A percentile compares a stretch with the other conserved stretches of the same genome.
These are phyloP conservation scores for Varanus salvator DNA, from an alignment of 2,113 vertebrate species.

Conservation along the genomic window DNA sequence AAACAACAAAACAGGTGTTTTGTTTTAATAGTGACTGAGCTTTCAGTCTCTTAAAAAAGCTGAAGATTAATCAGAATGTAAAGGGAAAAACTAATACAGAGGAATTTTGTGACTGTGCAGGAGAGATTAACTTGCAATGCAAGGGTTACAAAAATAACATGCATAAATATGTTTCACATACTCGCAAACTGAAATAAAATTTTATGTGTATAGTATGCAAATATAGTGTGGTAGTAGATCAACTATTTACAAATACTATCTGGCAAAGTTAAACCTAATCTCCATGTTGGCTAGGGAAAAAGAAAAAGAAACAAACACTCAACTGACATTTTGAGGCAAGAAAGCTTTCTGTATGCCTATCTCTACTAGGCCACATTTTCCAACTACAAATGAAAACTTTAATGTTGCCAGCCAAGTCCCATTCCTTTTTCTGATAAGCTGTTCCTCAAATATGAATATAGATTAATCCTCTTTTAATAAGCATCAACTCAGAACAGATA, in stretches of 20 bases:
- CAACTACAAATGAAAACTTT: slow-evolving; percentile 82
- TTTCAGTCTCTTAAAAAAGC: slow-evolving; percentile 59
- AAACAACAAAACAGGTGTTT: no score
- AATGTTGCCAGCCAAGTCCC: slow-evolving; percentile 80
- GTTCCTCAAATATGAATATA: slow-evolving; percentile 85
- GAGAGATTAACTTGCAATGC: slow-evolving; percentile 47
- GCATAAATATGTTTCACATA: slow-evolving; percentile 44
- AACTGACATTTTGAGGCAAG: slow-evolving; percentile 72
- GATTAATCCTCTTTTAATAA: slow-evolving; percentile 93
- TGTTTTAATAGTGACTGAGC: slow-evolving; percentile 44
- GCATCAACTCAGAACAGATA: slow-evolving; percentile 82
- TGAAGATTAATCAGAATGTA: slow-evolving; percentile 38
- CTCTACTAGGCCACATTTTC: slow-evolving; percentile 87
- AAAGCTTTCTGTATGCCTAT: slow-evolving; percentile 80
- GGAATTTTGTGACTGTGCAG: slow-evolving; percentile 31
- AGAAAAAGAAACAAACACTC: slow-evolving; percentile 49
- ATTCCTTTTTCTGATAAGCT: slow-evolving; percentile 83
- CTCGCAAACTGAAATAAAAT: slow-evolving; percentile 60
- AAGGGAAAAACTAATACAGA: slow-evolving; percentile 59
- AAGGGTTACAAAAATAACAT: slow-evolving; percentile 55
- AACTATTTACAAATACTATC: slow-evolving; percentile 67
- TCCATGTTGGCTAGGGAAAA: slow-evolving; percentile 56
- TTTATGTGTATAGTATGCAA: slow-evolving; percentile 37
- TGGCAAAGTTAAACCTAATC: slow-evolving; percentile 73
- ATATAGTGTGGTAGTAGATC: slow-evolving; percentile 49